phyloP scores from a whole-genome alignment of 2,797 vertebrate genomes.

The Nyctibius grandis region DNA sequence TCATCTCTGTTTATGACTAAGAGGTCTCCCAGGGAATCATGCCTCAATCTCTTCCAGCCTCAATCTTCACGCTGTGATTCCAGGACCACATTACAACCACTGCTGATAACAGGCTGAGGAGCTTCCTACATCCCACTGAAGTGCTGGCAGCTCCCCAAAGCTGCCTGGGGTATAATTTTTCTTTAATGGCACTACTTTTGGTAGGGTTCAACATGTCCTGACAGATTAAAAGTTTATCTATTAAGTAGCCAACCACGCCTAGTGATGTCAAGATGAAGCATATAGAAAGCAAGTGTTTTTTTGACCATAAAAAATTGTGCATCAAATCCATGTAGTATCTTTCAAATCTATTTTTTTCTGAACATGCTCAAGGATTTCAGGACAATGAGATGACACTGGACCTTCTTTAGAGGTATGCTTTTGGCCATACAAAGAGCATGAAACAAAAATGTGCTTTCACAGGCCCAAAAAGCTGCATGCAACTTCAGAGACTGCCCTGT shows the following conservation, averaged over 20 bases:
- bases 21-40: background rate
- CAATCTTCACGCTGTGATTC: background rate
- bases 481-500: background rate
- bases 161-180: background rate
- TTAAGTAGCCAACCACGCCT: background rate
- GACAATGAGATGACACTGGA: background rate
- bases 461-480: background rate
- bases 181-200: background rate
- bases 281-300: background rate
- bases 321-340: background rate
- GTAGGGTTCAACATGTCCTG: background rate
- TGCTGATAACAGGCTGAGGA: background rate
- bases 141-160: background rate
- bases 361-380: background rate
- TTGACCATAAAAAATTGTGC: background rate
- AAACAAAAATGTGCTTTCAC: background rate
- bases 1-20: slow-evolving; percentile 27
- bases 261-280: background rate
- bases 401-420: background rate
- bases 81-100: background rate
- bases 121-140: background rate
- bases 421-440: background rate
- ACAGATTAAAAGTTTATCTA: background rate
- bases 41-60: slow-evolving; percentile 1
- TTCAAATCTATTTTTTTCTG: background rate